These are phyloP conservation scores for Montipora capitata DNA, from an alignment of 92 coral and sea anemone genomes.

Conservation along the genomic window DNA sequence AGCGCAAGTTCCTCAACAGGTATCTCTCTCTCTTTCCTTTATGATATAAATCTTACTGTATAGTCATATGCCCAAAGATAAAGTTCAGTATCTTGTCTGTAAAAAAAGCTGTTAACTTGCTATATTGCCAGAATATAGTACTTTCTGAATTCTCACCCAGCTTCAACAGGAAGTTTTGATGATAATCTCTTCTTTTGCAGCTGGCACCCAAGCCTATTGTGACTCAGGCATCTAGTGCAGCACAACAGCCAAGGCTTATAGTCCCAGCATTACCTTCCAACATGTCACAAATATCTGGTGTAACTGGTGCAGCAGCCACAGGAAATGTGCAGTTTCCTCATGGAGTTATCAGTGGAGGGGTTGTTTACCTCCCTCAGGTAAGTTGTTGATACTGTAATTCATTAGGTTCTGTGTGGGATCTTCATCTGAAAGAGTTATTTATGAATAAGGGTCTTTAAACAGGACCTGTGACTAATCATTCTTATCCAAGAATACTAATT, in stretches of 20 bases:
- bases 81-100: no score
- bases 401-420: not conserved
- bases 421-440: no score
- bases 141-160: no score
- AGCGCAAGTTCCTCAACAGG: slow-evolving; percentile 57
- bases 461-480: no score
- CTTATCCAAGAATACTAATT: no score
- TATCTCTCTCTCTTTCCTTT: not conserved
- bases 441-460: no score
- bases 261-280: slow-evolving; percentile 89
- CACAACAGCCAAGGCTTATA: slow-evolving; percentile 80
- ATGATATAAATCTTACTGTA: no score
- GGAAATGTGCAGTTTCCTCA: slow-evolving; percentile 92
- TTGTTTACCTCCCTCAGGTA: slow-evolving; percentile 99
- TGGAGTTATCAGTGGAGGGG: slow-evolving; percentile 98
- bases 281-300: slow-evolving; percentile 41
- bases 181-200: not conserved
- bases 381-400: not conserved
- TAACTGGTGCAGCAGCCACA: slow-evolving; percentile 51
- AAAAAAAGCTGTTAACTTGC: no score
- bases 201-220: slow-evolving; percentile 67
- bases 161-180: no score
- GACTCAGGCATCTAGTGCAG: slow-evolving; percentile 67
- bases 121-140: no score
- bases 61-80: no score